Percentiles rank a stretch among this genome's conserved stretches.
Conservation (phyloP, 1,140 invertebrate species). For the Microplitis demolitor region DNA sequence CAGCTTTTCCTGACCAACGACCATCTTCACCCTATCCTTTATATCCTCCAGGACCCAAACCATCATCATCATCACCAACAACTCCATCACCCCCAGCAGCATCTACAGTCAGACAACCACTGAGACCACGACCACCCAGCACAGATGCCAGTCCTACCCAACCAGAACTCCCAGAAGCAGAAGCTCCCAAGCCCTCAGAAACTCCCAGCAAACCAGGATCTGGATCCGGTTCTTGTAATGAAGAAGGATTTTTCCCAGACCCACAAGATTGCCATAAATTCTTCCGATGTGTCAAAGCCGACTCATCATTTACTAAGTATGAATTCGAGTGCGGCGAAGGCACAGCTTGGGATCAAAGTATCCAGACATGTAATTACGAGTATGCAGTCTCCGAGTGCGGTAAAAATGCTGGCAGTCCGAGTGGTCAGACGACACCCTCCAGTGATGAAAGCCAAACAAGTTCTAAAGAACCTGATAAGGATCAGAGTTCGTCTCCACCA, state of each 20-base stretch:
- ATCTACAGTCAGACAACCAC: not conserved
- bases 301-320: conserved; percentile 64
- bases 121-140: too few relatives aligned
- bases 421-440: conserved; percentile 35
- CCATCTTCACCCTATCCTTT: not conserved
- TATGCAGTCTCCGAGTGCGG: conserved; percentile 70
- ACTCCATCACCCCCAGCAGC: too few relatives aligned
- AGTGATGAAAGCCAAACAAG: not conserved
- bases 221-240: conserved; percentile 30
- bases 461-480: not conserved
- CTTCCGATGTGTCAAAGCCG: conserved; percentile 67
- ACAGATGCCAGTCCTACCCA: not conserved
- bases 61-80: too few relatives aligned
- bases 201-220: not conserved
- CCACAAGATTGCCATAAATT: conserved; percentile 69
- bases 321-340: conserved; percentile 70
- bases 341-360: conserved; percentile 69
- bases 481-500: too few relatives aligned
- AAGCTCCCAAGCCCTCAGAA: not conserved
- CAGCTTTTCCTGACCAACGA: not conserved
- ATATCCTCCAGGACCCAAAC: not conserved
- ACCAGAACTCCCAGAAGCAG: conserved; percentile 1
- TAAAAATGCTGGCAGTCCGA: conserved; percentile 63
- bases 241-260: conserved; percentile 66
- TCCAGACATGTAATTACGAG: conserved; percentile 67